Conservation (phyloP, 2,888 invertebrate genomes). For the Tenthredo mesomela region DNA sequence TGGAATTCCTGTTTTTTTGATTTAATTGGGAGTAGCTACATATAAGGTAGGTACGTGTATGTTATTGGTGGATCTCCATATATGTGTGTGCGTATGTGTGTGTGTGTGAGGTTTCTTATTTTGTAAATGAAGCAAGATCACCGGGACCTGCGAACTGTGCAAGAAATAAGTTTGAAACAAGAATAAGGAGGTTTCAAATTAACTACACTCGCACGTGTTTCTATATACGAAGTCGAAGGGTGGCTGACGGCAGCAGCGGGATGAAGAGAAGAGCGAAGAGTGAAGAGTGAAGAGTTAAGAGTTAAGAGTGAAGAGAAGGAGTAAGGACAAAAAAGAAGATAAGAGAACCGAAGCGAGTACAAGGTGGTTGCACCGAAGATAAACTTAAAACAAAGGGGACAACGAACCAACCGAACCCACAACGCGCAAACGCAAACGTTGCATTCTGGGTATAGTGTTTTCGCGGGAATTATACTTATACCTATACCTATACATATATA, state of each 20-base stretch:
- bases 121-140: conserved; percentile 23
- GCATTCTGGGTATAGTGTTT: conserved; percentile 41
- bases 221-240: conserved; percentile 26
- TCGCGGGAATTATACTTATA: conserved; percentile 12
- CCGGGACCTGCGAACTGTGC: not conserved
- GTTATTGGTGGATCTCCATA: not conserved
- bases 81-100: too few relatives aligned
- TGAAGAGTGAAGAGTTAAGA: not conserved
- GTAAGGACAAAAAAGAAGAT: not conserved
- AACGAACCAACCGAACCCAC: conserved; percentile 37
- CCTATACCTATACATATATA: not conserved
- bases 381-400: conserved; percentile 59
- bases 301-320: not conserved
- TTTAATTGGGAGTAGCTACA: not conserved
- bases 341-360: conserved; percentile 44
- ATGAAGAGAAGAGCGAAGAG: not conserved
- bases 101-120: not conserved
- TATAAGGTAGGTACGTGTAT: not conserved
- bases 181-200: conserved; percentile 39
- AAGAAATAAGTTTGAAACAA: conserved; percentile 42
- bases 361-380: conserved; percentile 60
- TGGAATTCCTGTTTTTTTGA: not conserved
- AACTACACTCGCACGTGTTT: conserved; percentile 34
- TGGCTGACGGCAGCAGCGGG: not conserved
- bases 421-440: conserved; percentile 9